Conservation (phyloP, 1,140 invertebrate genomes). For the Penaeus indicus region DNA sequence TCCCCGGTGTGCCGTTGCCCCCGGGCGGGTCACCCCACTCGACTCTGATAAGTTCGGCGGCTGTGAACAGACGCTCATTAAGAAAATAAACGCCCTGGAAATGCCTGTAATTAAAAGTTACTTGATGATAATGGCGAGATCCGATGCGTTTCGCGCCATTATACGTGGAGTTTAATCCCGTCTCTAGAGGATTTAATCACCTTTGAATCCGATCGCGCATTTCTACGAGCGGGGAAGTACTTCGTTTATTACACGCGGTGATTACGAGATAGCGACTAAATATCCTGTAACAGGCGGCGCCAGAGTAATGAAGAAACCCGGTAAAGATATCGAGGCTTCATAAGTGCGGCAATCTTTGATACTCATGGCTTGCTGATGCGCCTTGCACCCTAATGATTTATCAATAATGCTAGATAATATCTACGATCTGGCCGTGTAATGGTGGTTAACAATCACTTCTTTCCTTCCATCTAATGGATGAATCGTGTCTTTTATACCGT, state of each 20-base stretch:
- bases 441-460: too few relatives aligned
- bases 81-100: constrained; percentile 61
- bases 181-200: constrained; percentile 62
- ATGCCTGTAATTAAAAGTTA: constrained; percentile 65
- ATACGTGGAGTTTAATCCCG: constrained; percentile 55
- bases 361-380: neutral
- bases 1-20: constrained; percentile 53
- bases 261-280: constrained; percentile 42
- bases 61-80: constrained; percentile 60
- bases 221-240: constrained; percentile 57
- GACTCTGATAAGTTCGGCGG: constrained; percentile 59
- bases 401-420: neutral
- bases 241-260: constrained; percentile 55
- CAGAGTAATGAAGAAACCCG: constrained; percentile 41
- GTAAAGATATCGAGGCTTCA: constrained; percentile 14
- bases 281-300: constrained; percentile 12
- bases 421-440: too few relatives aligned
- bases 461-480: too few relatives aligned
- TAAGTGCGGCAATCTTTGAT: constrained; percentile 10
- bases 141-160: constrained; percentile 59
- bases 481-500: too few relatives aligned
- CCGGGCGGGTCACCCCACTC: constrained; percentile 60
- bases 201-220: constrained; percentile 56
- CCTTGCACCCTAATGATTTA: constrained; percentile 4
- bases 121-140: constrained; percentile 63